Evolutionary conservation across 2,797 vertebrate species (phyloP).

Genomic region (Myotis vivesi): DNA sequence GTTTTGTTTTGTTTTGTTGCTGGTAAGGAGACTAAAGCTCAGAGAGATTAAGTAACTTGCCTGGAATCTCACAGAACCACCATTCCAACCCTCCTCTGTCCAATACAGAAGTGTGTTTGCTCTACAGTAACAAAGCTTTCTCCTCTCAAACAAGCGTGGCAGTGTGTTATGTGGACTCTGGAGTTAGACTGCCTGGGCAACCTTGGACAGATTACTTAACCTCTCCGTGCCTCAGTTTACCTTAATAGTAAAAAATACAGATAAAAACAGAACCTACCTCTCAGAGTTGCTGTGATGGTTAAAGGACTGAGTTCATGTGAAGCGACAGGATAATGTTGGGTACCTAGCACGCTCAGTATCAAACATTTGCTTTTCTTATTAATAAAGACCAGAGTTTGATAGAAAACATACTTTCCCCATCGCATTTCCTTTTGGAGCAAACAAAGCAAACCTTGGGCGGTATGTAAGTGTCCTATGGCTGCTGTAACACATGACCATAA

Average conservation of each 20-base stretch:
- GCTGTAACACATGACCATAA: background rate
- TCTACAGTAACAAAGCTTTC: background rate
- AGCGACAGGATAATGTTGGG: background rate
- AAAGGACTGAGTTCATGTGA: background rate
- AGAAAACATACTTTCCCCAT: background rate
- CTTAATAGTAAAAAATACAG: background rate
- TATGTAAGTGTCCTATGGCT: accelerated
- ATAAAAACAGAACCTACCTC: background rate
- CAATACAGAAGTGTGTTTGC: accelerated
- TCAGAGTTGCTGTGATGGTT: background rate
- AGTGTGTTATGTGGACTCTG: accelerated
- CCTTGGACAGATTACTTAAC: background rate
- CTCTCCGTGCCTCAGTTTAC: background rate
- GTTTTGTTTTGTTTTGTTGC: background rate
- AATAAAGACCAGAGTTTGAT: background rate
- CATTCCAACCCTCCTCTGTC: background rate
- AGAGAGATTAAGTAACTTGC: background rate
- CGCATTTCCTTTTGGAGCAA: background rate
- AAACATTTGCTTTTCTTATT: background rate
- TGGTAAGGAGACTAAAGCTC: background rate
- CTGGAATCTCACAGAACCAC: background rate
- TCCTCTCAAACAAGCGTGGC: background rate
- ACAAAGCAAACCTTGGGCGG: background rate
- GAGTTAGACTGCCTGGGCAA: background rate
- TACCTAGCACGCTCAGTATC: no score